Evolutionary conservation across 2,888 invertebrate genomes (phyloP).

Genomic region (Sicus ferrugineus): DNA sequence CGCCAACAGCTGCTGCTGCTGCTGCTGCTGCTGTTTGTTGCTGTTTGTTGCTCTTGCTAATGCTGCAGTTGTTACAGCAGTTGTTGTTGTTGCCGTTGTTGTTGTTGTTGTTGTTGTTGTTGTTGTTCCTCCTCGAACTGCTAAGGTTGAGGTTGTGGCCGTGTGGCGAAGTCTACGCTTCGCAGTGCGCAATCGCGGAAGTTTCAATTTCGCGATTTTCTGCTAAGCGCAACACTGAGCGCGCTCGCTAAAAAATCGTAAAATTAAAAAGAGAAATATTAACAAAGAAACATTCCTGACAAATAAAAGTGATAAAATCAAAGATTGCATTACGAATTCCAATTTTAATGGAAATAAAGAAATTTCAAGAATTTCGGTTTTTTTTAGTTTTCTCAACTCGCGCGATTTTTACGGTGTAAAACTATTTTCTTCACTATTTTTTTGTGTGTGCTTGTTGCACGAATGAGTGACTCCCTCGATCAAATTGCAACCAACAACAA

Average conservation of each 20-base stretch:
- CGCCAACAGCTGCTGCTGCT: background rate
- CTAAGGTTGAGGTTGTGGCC: slow-evolving; percentile 29
- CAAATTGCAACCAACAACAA: too few species aligned
- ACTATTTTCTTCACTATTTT: background rate
- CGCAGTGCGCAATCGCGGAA: slow-evolving; percentile 30
- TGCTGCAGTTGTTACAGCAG: background rate
- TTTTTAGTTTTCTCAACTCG: too few species aligned
- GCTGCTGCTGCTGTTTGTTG: slow-evolving; percentile 13
- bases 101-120: background rate
- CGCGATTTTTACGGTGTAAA: too few species aligned
- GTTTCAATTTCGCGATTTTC: slow-evolving; percentile 29
- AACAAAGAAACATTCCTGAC: too few species aligned
- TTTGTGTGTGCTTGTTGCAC: background rate
- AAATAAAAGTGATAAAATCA: background rate
- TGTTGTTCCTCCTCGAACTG: background rate
- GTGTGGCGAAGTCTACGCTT: background rate
- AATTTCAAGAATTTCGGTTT: too few species aligned
- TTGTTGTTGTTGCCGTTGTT: background rate
- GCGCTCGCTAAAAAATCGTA: too few species aligned
- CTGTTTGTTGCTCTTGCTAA: background rate
- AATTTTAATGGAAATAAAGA: too few species aligned
- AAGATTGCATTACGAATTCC: too few species aligned
- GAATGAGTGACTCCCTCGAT: too few species aligned
- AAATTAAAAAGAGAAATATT: too few species aligned
- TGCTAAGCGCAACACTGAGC: background rate